These are phyloP conservation scores for Tachystola acroxantha DNA, from an alignment of 2,888 invertebrate genomes.

Conservation along the genomic window DNA sequence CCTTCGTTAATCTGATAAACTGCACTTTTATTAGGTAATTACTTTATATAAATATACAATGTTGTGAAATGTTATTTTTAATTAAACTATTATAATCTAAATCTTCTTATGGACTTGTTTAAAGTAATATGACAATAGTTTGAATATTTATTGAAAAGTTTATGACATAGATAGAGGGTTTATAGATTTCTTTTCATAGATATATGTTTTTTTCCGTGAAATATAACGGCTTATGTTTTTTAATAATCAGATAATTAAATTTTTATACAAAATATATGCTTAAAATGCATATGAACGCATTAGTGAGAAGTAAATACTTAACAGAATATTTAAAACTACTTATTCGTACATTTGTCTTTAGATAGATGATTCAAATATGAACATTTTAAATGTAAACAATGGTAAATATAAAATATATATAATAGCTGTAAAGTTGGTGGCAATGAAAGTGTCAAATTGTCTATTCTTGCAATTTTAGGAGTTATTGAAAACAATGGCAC, in stretches of 20 bases:
- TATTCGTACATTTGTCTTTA: conserved; percentile 20
- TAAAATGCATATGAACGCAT: conserved; percentile 23
- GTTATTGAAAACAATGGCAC: conserved; percentile 17
- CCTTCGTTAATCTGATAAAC: conserved; percentile 22
- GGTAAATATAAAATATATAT: no score
- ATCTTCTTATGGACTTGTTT: conserved; percentile 28
- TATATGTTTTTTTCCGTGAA: conserved; percentile 6
- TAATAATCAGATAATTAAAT: conserved; percentile 13
- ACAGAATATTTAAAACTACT: background rate
- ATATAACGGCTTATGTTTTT: background rate
- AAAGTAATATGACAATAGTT: conserved; percentile 43
- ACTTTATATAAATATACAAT: conserved; percentile 29
- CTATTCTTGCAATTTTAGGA: conserved; percentile 8
- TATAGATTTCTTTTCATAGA: no score
- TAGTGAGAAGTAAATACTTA: conserved; percentile 21
- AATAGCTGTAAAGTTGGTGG: background rate
- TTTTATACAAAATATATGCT: conserved; percentile 30
- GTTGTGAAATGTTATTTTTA: conserved; percentile 24
- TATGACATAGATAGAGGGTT: conserved; percentile 20
- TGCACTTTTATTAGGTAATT: conserved; percentile 25
- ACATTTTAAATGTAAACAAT: background rate
- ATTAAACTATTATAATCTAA: conserved; percentile 19
- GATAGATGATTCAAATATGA: conserved; percentile 24
- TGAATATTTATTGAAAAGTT: conserved; percentile 24
- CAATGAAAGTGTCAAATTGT: conserved; percentile 10